Conservation (phyloP, 1,140 invertebrate genomes). For the Bombus superbus region DNA sequence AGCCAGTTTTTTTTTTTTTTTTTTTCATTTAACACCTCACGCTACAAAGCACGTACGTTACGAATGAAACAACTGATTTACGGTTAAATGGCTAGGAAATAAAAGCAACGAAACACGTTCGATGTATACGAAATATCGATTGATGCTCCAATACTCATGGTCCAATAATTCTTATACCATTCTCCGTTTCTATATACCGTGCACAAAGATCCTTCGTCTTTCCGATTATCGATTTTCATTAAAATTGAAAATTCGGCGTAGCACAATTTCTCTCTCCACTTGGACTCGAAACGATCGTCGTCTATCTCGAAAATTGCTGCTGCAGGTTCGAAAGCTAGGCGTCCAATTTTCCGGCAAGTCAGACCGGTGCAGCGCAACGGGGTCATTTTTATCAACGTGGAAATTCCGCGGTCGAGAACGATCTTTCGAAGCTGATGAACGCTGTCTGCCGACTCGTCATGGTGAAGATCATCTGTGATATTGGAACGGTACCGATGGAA, state of each 20-base stretch:
- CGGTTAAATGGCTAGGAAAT: too few species aligned
- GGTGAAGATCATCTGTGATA: conserved; percentile 25
- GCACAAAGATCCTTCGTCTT: too few species aligned
- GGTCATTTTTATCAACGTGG: conserved; percentile 28
- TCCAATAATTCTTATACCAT: background rate
- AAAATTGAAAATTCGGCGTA: background rate
- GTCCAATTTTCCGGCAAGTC: conserved; percentile 22
- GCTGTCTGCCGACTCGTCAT: background rate
- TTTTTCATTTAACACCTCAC: too few species aligned
- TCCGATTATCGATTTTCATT: too few species aligned
- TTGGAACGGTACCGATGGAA: conserved; percentile 8
- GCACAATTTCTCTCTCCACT: too few species aligned
- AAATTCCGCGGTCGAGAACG: conserved; percentile 6
- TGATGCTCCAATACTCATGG: too few species aligned
- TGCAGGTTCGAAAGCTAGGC: background rate
- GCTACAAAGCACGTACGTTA: too few species aligned
- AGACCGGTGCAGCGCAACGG: too few species aligned
- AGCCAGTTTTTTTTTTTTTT: too few species aligned
- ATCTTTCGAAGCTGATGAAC: conserved; percentile 16
- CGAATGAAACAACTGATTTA: too few species aligned
- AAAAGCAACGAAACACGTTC: too few species aligned
- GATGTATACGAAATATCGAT: too few species aligned
- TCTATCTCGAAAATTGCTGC: background rate
- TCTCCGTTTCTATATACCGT: fast-evolving
- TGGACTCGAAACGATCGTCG: background rate